Conservation (phyloP, 92 coral and sea anemone species). For the Paragorgia papillata region DNA sequence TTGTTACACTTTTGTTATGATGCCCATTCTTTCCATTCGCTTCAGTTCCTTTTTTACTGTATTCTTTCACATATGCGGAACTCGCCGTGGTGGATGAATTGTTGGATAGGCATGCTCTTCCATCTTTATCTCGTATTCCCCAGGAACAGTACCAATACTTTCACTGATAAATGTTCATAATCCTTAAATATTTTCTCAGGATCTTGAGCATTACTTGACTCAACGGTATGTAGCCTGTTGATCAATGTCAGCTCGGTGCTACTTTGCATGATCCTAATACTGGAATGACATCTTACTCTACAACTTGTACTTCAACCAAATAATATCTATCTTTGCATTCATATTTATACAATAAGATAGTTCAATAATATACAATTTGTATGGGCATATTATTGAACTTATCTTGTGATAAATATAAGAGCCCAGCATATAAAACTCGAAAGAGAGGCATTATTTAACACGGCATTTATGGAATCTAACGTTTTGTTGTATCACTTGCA, state of each 20-base stretch:
- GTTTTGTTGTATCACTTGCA: too few species aligned
- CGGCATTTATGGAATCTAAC: too few species aligned
- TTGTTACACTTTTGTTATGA: conserved; percentile 23
- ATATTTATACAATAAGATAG: too few species aligned
- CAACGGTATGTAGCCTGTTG: conserved; percentile 22
- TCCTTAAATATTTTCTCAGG: conserved; percentile 11
- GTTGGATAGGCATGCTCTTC: conserved; percentile 16
- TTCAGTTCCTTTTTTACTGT: conserved; percentile 18
- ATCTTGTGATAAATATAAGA: too few species aligned
- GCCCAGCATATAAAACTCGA: too few species aligned
- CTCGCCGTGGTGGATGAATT: conserved; percentile 28
- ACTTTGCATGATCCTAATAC: conserved; percentile 30
- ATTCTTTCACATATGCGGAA: not conserved
- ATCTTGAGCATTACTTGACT: conserved; percentile 5
- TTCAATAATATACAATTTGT: too few species aligned
- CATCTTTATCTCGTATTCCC: conserved; percentile 31
- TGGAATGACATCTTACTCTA: conserved; percentile 27
- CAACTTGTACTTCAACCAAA: conserved; percentile 34
- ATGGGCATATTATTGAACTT: too few species aligned
- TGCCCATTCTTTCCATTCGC: conserved; percentile 15
- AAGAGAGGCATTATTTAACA: too few species aligned
- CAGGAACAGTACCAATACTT: conserved; percentile 34
- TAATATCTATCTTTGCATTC: conserved; percentile 32
- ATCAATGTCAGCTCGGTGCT: conserved; percentile 23
- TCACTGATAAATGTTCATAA: conserved; percentile 30